Evolutionary conservation across 2,113 vertebrate species (phyloP), one percentile per base, ranked within the genome.

Genomic region (Peromyscus leucopus): DNA sequence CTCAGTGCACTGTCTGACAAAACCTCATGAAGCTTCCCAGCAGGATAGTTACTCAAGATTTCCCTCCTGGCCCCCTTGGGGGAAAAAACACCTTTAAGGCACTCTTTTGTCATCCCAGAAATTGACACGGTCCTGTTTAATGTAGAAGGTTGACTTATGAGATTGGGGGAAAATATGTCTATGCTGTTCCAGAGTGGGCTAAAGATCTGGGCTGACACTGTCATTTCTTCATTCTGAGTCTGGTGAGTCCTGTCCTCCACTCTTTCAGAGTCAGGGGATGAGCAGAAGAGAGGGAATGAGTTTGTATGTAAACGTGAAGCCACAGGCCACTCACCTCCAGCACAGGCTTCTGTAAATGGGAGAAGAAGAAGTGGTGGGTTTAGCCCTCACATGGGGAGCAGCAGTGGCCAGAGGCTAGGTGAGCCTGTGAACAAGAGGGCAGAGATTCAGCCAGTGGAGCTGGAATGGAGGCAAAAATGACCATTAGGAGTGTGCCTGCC

Each of bases 81-180:
- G 76, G 76, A 76, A 78, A 55, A 91, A 63, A 67, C 80, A 61
- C 90, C 46, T 90, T 96, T 55, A 76, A 87, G 74, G 55, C 31
- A 90, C 86, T 95, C 33, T 97, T 91, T 86, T 19, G 24, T 93
- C 84, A 90, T 80, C n/a, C 9, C n/a, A 67, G 89, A 19, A 96
- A 91, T 72, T 80, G 51, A 33, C 39, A 71, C 42, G n/a, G 9
- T 16, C 39, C n/a, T 94, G 57, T 79, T 91, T 82, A 86, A 94
- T 93, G 19, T 69, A 63, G 39, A 51, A 76, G 22, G 31, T 67
- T 95, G 82, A 65, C n/a, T 96, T 12, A 84, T 80, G 42, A 88
- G 80, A 95, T 88, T 63, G 39, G 39, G 5, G 91, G 36, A 65
- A 65, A 76, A 86, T 72, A 78, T 69, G 26, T 8, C 83, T n/a